A percentile compares a stretch with the other conserved stretches of the same genome.
phyloP scores from a whole-genome alignment of 2,113 vertebrate species.

The Bungarus multicinctus region DNA sequence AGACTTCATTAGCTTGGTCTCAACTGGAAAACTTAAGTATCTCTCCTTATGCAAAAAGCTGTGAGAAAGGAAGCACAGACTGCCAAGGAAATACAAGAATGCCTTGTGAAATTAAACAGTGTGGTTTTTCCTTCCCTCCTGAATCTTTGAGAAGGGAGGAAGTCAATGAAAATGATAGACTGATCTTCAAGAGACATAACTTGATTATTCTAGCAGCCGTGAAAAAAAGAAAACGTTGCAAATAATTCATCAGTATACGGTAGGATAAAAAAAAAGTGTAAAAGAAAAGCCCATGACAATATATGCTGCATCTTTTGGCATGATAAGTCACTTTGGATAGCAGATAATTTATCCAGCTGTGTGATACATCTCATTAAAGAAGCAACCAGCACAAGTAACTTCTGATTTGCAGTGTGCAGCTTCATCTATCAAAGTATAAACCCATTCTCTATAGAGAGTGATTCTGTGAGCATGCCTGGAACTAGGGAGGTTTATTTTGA shows the following conservation, averaged over 20 bases:
- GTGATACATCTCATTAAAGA: conserved; percentile 66
- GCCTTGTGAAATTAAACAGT: conserved; percentile 60
- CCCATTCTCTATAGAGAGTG: conserved; percentile 38
- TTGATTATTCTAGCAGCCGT: conserved; percentile 63
- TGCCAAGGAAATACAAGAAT: conserved; percentile 53
- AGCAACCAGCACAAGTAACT: conserved; percentile 66
- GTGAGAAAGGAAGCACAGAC: conserved; percentile 53
- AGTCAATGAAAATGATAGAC: conserved; percentile 61
- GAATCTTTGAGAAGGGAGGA: conserved; percentile 44
- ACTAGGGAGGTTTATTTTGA: conserved; percentile 46
- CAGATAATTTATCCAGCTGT: conserved; percentile 63
- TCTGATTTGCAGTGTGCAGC: conserved; percentile 54
- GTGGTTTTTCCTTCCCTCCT: conserved; percentile 14
- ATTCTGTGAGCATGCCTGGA: conserved; percentile 42
- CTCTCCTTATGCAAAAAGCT: conserved; percentile 57
- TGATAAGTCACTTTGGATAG: conserved; percentile 60
- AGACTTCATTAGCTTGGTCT: conserved; percentile 59
- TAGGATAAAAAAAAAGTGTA: conserved; percentile 49
- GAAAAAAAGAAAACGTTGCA: conserved; percentile 59
- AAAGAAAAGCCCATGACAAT: conserved; percentile 63
- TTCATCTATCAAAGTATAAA: conserved; percentile 59
- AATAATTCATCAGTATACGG: conserved; percentile 67
- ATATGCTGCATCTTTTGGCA: conserved; percentile 60
- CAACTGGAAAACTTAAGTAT: conserved; percentile 56
- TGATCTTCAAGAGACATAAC: conserved; percentile 60